Evolutionary conservation across 2,797 vertebrate species (phyloP), one percentile per base, ranked within the genome.

Genomic region (Sebastes reedi): DNA sequence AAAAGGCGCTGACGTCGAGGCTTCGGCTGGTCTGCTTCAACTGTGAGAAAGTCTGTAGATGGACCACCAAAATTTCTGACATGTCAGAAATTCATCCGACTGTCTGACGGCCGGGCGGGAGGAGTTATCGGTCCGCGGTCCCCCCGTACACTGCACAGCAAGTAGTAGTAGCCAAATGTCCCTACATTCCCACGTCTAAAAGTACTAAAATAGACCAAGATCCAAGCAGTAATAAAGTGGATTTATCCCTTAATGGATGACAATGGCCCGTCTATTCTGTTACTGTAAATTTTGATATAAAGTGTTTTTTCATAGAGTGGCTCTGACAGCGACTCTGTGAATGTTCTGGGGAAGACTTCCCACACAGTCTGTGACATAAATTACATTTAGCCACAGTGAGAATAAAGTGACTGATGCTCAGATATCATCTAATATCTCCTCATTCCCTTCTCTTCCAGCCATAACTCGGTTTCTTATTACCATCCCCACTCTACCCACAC

Each of bases 361-460:
- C 77, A 86, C 88, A 68, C 87, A 80, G 67, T 34, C 62, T 36
- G 34, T 69, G 80, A 75, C 76, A 73, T 55, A 84, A 85, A 87
- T 91, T 36, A 69, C 54, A 87, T 88, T 87, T 61, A 77, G 61
- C 62, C 76, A 42, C 59, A 30, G 56, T 60, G 80, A 88, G 84
- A 84, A 87, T 82, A 84, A 90, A 90, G 81, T 81, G 80, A 86
- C 62, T 68, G 81, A 88, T 77, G 71, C 89, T 91, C 72, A 29
- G 62, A 85, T 87, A 83, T 89, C 74, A 85, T 83, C 79, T 77
- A 76, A 85, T 83, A 81, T 83, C 73, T 72, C 61, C 54, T 54
- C 72, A 55, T 73, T 59, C 29, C 67, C 56, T 66, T 70, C 67
- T 67, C 74, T 69, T 73, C 56, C 72, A 80, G 77, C 77, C 67